Conservation (phyloP, 23 tunicate species). For the Oikopleura dioica region DNA sequence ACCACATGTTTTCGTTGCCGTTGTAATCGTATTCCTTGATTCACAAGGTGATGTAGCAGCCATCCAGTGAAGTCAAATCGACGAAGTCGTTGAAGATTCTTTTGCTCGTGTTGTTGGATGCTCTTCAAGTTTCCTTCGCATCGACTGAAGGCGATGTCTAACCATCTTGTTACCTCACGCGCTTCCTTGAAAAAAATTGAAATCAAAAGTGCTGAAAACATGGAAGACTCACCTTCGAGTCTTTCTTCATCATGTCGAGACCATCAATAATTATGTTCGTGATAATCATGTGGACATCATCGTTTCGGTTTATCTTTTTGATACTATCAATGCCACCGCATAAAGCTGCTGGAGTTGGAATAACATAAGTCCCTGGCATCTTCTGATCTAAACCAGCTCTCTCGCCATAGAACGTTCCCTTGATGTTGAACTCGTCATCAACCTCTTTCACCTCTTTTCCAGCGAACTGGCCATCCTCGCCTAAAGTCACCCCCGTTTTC, state of each 20-base stretch:
- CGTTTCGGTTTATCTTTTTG: not conserved
- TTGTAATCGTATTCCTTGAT: not conserved
- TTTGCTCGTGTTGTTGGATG: not conserved
- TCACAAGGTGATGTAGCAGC: not conserved
- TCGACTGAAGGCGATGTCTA: not conserved
- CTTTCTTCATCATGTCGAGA: not conserved
- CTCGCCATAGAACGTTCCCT: not conserved
- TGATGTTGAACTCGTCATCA: not conserved
- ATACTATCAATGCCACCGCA: not conserved
- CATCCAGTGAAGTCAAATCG: not conserved
- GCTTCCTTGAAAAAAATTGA: not conserved
- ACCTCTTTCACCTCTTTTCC: not conserved
- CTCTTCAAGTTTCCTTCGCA: not conserved
- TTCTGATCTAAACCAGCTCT: not conserved
- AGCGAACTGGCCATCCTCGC: not conserved
- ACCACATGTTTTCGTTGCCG: not conserved
- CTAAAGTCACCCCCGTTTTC: not conserved
- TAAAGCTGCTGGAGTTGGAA: not conserved
- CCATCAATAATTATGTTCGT: not conserved
- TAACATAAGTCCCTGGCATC: not conserved
- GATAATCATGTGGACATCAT: not conserved
- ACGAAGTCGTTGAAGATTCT: not conserved
- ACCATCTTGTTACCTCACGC: not conserved
- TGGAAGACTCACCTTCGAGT: not conserved
- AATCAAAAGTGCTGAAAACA: not conserved